phyloP scores from a whole-genome alignment of 2,888 invertebrate genomes.

The Calameuta idolon region DNA sequence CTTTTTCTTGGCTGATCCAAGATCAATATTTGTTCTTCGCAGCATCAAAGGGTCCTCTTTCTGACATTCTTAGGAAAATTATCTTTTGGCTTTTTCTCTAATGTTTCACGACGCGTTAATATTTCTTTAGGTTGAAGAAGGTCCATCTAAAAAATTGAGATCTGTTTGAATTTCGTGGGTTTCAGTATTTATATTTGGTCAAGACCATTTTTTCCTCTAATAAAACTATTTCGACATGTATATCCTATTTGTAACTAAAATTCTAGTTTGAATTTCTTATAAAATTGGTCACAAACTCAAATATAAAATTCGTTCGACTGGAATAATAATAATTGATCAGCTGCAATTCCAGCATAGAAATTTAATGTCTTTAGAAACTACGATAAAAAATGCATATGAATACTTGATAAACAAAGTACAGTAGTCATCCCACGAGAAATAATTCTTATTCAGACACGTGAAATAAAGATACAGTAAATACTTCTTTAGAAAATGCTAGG shows the following conservation, averaged over 20 bases:
- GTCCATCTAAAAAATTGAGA: background rate
- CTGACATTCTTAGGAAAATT: constrained; percentile 24
- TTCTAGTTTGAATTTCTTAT: background rate
- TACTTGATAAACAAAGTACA: background rate
- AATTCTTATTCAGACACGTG: too few relatives aligned
- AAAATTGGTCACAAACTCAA: background rate
- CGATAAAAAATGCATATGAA: background rate
- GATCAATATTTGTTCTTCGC: background rate
- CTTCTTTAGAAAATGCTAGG: background rate
- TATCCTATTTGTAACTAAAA: background rate
- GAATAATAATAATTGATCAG: background rate
- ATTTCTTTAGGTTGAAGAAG: background rate
- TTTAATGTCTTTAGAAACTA: constrained; percentile 61
- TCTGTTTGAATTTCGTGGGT: background rate
- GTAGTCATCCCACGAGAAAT: background rate
- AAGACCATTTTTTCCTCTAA: background rate
- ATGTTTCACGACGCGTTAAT: background rate
- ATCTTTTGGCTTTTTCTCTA: constrained; percentile 21
- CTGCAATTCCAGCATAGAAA: background rate
- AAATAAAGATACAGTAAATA: too few relatives aligned
- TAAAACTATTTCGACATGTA: background rate
- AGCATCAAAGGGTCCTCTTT: constrained; percentile 34
- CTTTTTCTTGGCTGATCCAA: background rate
- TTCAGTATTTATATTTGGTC: background rate
- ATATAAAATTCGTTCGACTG: background rate